phyloP scores from a whole-genome alignment of 2,888 invertebrate species.

The Hedya salicella region DNA sequence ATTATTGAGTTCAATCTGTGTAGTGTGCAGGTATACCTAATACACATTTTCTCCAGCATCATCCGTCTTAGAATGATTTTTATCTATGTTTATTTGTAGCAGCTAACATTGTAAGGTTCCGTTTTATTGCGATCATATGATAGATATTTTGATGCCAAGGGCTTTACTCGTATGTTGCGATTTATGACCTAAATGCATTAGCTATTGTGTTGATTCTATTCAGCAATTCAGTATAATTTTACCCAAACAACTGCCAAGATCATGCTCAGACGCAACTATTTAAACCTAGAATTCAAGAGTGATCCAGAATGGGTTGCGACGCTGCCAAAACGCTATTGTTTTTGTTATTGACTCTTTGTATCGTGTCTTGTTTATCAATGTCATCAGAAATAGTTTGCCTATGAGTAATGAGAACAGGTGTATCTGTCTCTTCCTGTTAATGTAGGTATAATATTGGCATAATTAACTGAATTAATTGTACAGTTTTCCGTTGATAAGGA shows the following conservation, averaged over 20 bases:
- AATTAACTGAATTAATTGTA: background rate
- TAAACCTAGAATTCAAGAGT: constrained; percentile 31
- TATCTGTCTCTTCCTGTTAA: constrained; percentile 29
- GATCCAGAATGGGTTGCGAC: constrained; percentile 31
- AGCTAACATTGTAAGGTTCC: constrained; percentile 5
- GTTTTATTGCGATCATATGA: constrained; percentile 16
- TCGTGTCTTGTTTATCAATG: constrained; percentile 38
- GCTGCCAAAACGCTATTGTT: constrained; percentile 41
- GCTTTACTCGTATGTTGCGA: constrained; percentile 15
- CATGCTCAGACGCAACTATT: constrained; percentile 44
- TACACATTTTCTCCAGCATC: background rate
- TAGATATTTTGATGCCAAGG: constrained; percentile 18
- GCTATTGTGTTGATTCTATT: constrained; percentile 36
- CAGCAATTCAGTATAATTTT: constrained; percentile 55
- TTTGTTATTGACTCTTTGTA: constrained; percentile 36
- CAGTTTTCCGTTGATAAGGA: background rate
- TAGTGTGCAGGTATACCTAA: too few species aligned
- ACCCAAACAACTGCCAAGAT: constrained; percentile 59
- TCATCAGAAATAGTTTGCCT: constrained; percentile 31
- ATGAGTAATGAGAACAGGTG: constrained; percentile 33
- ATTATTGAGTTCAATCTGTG: background rate
- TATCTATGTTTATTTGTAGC: background rate
- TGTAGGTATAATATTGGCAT: constrained; percentile 16
- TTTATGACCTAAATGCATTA: constrained; percentile 25
- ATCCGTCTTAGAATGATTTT: background rate